A percentile compares a stretch with the other conserved stretches of the same genome.
Conservation (phyloP, 1,140 invertebrate species). For the Saccostrea echinata region DNA sequence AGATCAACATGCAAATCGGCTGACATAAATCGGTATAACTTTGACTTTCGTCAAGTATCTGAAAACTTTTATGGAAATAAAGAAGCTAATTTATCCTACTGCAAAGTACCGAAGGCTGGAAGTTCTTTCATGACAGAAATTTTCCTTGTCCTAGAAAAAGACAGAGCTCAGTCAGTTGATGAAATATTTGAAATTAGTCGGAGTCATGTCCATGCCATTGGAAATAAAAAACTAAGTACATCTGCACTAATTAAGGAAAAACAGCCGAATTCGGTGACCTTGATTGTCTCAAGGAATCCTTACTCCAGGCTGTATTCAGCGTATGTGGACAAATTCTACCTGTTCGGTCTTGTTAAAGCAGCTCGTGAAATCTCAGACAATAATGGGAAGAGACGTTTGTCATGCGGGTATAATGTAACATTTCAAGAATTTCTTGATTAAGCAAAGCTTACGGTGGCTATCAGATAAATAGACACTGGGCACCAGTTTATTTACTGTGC, state of each 20-base stretch:
- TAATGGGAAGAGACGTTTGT: neutral
- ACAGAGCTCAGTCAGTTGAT: neutral
- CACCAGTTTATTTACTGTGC: constrained; percentile 43
- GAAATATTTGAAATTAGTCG: constrained; percentile 12
- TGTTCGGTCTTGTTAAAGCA: neutral
- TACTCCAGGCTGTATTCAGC: constrained; percentile 48
- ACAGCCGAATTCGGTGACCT: neutral
- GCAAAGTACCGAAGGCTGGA: constrained; percentile 40
- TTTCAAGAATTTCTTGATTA: constrained; percentile 43
- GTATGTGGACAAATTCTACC: constrained; percentile 43
- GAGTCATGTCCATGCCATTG: neutral
- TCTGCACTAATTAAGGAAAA: neutral
- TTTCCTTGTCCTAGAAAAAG: neutral
- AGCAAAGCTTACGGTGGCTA: constrained; percentile 20
- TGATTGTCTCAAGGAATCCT: constrained; percentile 40
- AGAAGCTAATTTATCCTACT: constrained; percentile 21
- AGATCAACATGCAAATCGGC: neutral
- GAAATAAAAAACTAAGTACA: constrained; percentile 8
- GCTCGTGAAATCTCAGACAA: neutral
- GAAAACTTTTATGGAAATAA: neutral
- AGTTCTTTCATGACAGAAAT: constrained; percentile 29
- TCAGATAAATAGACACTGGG: constrained; percentile 39
- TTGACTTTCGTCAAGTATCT: neutral
- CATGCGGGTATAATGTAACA: constrained; percentile 43
- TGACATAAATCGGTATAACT: neutral